phyloP scores from a whole-genome alignment of 2,797 vertebrate species.

The Protonibea diacanthus region DNA sequence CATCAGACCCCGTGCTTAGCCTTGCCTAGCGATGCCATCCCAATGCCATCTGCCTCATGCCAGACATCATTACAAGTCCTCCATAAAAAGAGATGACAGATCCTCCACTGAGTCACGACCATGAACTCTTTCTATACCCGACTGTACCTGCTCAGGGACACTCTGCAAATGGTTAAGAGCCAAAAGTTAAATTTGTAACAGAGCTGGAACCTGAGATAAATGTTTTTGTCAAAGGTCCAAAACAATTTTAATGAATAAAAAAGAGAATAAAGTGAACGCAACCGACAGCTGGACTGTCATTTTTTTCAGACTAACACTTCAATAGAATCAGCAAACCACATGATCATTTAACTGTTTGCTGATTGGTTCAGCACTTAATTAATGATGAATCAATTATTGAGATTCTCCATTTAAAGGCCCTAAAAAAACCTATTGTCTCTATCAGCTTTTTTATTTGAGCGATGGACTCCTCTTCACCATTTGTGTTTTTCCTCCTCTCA shows the following conservation, averaged over 20 bases:
- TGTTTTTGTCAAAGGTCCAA: not conserved
- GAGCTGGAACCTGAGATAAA: not conserved
- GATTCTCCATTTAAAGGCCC: no score
- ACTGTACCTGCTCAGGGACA: not conserved
- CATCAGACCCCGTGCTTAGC: not conserved
- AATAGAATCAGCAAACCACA: not conserved
- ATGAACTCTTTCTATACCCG: not conserved
- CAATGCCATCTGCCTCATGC: no score
- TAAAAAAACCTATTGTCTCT: no score
- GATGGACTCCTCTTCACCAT: no score
- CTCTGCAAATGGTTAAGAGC: not conserved
- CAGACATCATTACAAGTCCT: not conserved
- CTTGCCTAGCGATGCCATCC: no score
- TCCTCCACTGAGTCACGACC: not conserved
- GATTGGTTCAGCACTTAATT: not conserved
- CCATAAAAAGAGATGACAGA: not conserved
- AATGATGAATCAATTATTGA: not conserved
- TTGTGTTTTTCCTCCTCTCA: no score
- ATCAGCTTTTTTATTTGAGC: no score
- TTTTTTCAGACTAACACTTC: not conserved
- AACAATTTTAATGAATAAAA: not conserved
- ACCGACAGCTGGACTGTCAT: not conserved
- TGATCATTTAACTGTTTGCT: not conserved
- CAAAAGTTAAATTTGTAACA: not conserved
- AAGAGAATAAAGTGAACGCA: not conserved